Base-by-base conservation (phyloP, 2,888 invertebrate genomes). In the Epinotia ramella region DNA sequence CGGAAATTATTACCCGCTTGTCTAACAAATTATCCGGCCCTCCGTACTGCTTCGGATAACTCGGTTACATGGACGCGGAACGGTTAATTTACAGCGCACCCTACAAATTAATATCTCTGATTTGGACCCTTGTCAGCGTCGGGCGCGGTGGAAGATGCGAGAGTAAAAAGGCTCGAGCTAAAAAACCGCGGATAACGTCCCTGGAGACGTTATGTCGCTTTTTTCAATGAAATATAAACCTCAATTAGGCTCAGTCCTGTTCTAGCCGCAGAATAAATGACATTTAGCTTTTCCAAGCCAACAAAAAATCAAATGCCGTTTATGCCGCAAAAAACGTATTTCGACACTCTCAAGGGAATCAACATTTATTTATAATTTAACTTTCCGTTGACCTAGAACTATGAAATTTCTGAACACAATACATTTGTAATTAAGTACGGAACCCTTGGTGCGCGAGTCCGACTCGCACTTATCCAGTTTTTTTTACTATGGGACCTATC, bases 51-150 rank as follows among this genome's bases (percentile, higher is more conserved):
- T 56, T 66, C 65, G 76, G 77, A 87, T 90, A 90, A 91, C 89
- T 89, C 85, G 88, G 91, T 90, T 90, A 91, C 86, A 88, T 85
- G 84, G 87, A 86, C 86, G 86, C 86, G 87, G 88, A 88, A 84
- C 89, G 89, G 90, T 92, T 92, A 92, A 93, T 93, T 92, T 92
- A 91, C 91, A 91, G 86, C 86, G 89, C 85, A 83, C 89, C 90
- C 89, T 89, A 91, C 92, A 92, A 93, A 94, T 93, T 93, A 93
- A 93, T 93, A 93, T 92, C 92, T 91, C 91, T 89, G 91, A 93
- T 93, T 93, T 88, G 88, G 91, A 93, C 93, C 93, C 93, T 91
- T 91, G 93, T 94, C 93, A 93, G 87, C 90, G 86, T 77, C 81
- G 79, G 83, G 80, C 72, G 33, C 33, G 77, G 74, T 76, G 79